Conservation (phyloP, 2,113 vertebrate genomes). For the Ceuthmochares aereus region DNA sequence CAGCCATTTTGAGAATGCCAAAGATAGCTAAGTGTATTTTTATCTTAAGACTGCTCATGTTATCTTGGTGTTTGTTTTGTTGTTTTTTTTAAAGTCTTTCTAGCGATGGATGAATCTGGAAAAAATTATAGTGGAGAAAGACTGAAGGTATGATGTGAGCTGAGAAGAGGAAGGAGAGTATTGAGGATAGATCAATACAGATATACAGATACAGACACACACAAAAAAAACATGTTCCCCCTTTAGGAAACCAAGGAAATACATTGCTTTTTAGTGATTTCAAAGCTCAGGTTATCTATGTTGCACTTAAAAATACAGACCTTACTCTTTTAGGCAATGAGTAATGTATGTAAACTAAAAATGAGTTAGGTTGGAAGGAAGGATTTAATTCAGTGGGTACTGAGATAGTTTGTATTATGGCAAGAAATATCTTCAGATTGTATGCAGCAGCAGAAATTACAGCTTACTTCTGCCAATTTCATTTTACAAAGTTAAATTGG, state of each 20-base stretch:
- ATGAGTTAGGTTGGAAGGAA: neutral
- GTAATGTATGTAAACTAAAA: neutral
- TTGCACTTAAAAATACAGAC: neutral
- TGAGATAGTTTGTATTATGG: neutral
- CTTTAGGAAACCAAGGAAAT: neutral
- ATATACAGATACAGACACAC: too few relatives aligned
- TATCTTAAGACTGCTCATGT: neutral
- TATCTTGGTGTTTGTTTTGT: too few relatives aligned
- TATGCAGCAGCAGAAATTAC: neutral
- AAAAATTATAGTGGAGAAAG: neutral
- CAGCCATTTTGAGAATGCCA: neutral
- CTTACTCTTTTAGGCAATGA: neutral
- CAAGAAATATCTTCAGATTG: neutral
- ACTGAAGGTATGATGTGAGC: neutral
- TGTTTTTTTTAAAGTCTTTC: neutral
- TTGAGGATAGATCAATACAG: neutral
- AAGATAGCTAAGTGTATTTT: neutral
- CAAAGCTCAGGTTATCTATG: neutral
- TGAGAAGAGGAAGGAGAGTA: neutral
- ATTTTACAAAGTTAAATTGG: neutral
- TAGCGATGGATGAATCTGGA: neutral
- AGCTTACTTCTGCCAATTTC: neutral
- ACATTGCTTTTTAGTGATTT: neutral
- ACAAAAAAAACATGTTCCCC: neutral
- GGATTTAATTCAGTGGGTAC: neutral